Evolutionary conservation across 1,140 invertebrate genomes (phyloP).

Genomic region (Zaprionus kolodkinae): DNA sequence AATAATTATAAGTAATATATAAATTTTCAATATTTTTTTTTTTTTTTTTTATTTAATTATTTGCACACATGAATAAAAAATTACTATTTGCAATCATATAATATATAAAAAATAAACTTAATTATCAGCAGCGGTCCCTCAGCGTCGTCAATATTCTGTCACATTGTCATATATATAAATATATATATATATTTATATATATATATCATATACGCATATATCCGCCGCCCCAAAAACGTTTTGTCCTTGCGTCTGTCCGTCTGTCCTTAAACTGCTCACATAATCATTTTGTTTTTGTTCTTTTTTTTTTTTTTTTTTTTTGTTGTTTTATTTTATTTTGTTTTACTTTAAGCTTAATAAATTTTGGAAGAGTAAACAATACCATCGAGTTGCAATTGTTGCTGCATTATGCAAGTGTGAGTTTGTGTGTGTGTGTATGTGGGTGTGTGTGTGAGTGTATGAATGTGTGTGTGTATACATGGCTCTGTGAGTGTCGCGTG

Average conservation of each 20-base stretch:
- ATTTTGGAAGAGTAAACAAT: conserved; percentile 83
- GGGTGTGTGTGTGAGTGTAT: conserved; percentile 20
- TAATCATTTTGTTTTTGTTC: conserved; percentile 47
- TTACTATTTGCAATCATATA: conserved; percentile 83
- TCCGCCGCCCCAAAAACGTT: conserved; percentile 23
- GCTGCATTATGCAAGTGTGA: conserved; percentile 71
- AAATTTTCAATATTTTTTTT: conserved; percentile 65
- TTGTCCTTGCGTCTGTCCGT: conserved; percentile 20
- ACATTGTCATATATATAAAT: conserved; percentile 16
- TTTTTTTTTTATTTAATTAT: conserved; percentile 67
- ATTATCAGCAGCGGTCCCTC: conserved; percentile 66
- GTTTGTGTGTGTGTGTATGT: conserved; percentile 45
- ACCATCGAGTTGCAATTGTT: conserved; percentile 80
- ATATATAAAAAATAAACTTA: conserved; percentile 83
- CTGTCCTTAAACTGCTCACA: conserved; percentile 8
- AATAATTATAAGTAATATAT: conserved; percentile 81
- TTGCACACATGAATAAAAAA: conserved; percentile 82
- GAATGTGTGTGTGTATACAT: conserved; percentile 43
- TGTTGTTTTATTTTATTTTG: too few species aligned
- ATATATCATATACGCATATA: conserved; percentile 39
- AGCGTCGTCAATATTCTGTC: conserved; percentile 4
- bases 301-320: conserved; percentile 31
- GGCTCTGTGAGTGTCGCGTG: conserved; percentile 41
- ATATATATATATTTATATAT: conserved; percentile 43
- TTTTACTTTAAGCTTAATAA: conserved; percentile 79